These are phyloP conservation scores for Taenioides sp. DNA, from an alignment of 2,797 vertebrate genomes.

Conservation along the genomic window DNA sequence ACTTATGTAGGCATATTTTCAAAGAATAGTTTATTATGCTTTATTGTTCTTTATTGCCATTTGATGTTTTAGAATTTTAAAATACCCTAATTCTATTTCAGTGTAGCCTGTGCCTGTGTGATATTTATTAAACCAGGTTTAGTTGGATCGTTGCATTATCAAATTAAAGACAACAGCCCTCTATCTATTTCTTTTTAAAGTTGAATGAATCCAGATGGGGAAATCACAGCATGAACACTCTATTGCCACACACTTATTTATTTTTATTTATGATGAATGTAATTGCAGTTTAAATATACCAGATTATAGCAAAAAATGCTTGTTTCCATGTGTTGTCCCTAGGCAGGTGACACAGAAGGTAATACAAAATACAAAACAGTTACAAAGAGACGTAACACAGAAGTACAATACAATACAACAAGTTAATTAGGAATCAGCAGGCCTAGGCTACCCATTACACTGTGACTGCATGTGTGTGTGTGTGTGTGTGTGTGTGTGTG, in stretches of 20 bases:
- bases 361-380: too few species aligned
- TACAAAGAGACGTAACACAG: too few species aligned
- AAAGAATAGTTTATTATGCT: not conserved
- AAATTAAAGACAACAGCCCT: not conserved
- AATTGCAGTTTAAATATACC: too few species aligned
- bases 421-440: constrained; percentile 1
- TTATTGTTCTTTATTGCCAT: not conserved
- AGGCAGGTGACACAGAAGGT: too few species aligned
- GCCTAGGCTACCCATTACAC: not conserved
- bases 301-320: too few species aligned
- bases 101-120: not conserved
- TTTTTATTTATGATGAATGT: too few species aligned
- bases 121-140: not conserved
- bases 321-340: too few species aligned
- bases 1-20: not conserved
- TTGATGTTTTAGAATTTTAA: too few species aligned
- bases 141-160: not conserved
- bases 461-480: too few species aligned
- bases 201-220: not conserved
- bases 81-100: too few species aligned
- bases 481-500: too few species aligned
- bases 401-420: not conserved
- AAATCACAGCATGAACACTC: not conserved
- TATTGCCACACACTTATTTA: not conserved
- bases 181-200: not conserved